These are phyloP conservation scores for Lycaena phlaeas DNA, from an alignment of 2,888 invertebrate species.

Conservation along the genomic window DNA sequence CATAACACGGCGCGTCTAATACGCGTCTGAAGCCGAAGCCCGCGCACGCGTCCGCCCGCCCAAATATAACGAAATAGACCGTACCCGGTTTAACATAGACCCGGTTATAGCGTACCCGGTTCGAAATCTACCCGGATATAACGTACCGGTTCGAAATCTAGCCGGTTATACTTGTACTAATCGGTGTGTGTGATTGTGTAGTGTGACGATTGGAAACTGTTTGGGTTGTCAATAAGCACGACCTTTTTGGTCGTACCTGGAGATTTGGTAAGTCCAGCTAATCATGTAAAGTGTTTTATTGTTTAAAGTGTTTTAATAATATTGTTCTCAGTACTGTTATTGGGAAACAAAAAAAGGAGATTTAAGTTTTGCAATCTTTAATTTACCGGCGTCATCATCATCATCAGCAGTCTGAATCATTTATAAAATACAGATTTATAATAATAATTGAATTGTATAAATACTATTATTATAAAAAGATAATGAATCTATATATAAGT, in stretches of 20 bases:
- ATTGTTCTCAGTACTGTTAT: no score
- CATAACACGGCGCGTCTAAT: constrained; percentile 32
- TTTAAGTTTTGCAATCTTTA: no score
- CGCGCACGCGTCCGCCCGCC: constrained; percentile 70
- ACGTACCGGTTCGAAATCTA: not conserved
- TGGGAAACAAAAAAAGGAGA: no score
- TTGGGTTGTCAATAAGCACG: constrained; percentile 7
- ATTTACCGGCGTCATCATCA: no score
- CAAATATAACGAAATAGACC: constrained; percentile 26
- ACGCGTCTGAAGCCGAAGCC: constrained; percentile 50
- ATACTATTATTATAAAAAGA: no score
- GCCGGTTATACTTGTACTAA: not conserved
- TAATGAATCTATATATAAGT: no score
- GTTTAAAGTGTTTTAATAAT: no score
- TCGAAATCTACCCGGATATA: not conserved
- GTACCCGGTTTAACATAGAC: not conserved
- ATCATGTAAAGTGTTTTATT: constrained; percentile 16
- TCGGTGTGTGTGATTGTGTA: not conserved
- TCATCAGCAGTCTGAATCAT: no score
- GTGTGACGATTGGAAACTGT: no score
- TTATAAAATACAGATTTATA: no score
- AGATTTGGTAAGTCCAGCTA: not conserved
- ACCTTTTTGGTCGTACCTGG: not conserved
- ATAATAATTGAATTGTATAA: no score
- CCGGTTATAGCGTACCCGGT: no score